Evolutionary conservation across 2,888 invertebrate genomes (phyloP).

Genomic region (Eugnorisma glareosa): DNA sequence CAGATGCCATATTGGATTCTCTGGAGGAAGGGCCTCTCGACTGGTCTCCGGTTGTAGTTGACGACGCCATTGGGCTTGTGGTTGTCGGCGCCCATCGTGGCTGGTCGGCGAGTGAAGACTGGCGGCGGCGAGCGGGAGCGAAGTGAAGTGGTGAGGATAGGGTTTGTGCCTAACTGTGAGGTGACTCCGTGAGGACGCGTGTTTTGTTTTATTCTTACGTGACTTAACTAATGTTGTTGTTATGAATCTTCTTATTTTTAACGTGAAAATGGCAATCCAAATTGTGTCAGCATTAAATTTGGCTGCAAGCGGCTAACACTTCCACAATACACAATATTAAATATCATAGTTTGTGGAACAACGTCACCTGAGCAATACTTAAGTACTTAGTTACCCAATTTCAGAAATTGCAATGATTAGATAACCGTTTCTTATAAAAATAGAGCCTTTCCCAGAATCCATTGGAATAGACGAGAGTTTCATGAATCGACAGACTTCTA

Average conservation of each 20-base stretch:
- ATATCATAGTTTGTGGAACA: background rate
- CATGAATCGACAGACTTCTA: background rate
- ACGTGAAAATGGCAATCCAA: background rate
- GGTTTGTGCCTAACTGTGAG: constrained; percentile 46
- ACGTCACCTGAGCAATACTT: background rate
- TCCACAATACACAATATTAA: background rate
- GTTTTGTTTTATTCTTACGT: background rate
- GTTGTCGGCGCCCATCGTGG: constrained; percentile 86
- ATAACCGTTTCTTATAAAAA: background rate
- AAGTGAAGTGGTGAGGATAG: background rate
- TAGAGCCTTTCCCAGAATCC: background rate
- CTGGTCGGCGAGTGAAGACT: constrained; percentile 52
- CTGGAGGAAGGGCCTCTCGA: constrained; percentile 83
- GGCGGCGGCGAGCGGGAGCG: constrained; percentile 22
- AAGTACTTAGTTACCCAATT: background rate
- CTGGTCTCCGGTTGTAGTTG: constrained; percentile 84
- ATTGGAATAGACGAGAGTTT: background rate
- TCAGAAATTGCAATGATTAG: background rate
- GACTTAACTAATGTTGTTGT: background rate
- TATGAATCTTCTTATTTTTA: background rate
- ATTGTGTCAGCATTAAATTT: background rate
- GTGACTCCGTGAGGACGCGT: constrained; percentile 32
- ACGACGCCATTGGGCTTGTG: constrained; percentile 84
- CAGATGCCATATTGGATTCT: constrained; percentile 88
- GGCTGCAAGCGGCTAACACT: background rate